Conservation (phyloP, 2,113 vertebrate genomes). For the Hippotragus niger region DNA sequence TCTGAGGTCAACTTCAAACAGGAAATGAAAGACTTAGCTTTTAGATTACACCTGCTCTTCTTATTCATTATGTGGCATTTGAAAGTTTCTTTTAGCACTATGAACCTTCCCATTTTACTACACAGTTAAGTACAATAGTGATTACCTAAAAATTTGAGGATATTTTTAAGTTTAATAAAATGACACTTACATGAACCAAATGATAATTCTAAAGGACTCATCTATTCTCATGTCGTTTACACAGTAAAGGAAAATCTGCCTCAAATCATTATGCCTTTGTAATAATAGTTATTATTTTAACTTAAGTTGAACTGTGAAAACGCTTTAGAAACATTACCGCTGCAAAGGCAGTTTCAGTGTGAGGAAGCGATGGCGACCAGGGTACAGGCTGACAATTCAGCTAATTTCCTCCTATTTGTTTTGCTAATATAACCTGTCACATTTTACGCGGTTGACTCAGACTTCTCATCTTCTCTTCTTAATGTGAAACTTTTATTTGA, state of each 20-base stretch:
- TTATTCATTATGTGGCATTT: background rate
- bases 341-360: background rate
- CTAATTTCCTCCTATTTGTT: slow-evolving; percentile 18
- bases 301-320: slow-evolving; percentile 11
- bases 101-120: background rate
- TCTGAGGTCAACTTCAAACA: background rate
- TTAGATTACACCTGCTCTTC: background rate
- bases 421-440: background rate
- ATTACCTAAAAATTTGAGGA: background rate
- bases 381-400: background rate
- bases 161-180: background rate
- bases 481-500: slow-evolving; percentile 12
- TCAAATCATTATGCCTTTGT: background rate
- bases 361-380: background rate
- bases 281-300: slow-evolving; percentile 5
- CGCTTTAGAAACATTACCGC: background rate
- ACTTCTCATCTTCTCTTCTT: slow-evolving; percentile 4
- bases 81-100: background rate
- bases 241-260: background rate
- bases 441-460: slow-evolving; percentile 44
- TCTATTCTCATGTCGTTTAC: background rate
- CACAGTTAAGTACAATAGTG: background rate
- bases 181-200: background rate
- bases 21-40: background rate
- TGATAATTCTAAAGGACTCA: background rate